Evolutionary conservation across 1,140 invertebrate genomes (phyloP).

Genomic region (Cydia splendana): DNA sequence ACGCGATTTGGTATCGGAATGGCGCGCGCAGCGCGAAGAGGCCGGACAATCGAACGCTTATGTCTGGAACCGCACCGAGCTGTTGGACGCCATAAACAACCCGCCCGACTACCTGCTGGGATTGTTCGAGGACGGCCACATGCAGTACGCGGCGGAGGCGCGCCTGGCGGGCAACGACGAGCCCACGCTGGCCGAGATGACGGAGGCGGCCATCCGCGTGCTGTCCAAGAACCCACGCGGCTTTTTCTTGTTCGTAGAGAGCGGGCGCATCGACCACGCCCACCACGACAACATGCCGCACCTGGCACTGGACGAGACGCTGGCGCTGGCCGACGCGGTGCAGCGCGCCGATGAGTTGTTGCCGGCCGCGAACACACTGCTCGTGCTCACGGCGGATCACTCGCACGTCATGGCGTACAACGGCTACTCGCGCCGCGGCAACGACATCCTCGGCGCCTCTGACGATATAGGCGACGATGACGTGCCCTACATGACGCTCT

Average conservation of each 20-base stretch:
- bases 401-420: conserved; percentile 84
- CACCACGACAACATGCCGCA: conserved; percentile 88
- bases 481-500: conserved; percentile 86
- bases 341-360: conserved; percentile 77
- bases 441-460: conserved; percentile 78
- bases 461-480: conserved; percentile 65
- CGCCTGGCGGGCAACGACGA: conserved; percentile 71
- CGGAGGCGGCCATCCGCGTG: conserved; percentile 88
- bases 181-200: conserved; percentile 91
- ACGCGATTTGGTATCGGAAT: conserved; percentile 77
- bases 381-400: conserved; percentile 86
- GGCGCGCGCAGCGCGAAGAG: conserved; percentile 72
- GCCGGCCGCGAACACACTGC: conserved; percentile 81
- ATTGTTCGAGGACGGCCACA: conserved; percentile 69
- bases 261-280: conserved; percentile 89
- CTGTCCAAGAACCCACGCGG: conserved; percentile 89
- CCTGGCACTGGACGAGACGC: conserved; percentile 83
- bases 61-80: conserved; percentile 37
- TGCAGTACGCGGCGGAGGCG: conserved; percentile 69
- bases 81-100: conserved; percentile 54
- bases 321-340: conserved; percentile 73
- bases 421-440: conserved; percentile 83
- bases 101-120: conserved; percentile 73
- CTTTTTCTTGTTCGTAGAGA: conserved; percentile 94
- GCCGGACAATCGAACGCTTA: conserved; percentile 54